These are phyloP conservation scores for Parascotia fuliginaria DNA, from an alignment of 2,888 invertebrate species.

Conservation along the genomic window DNA sequence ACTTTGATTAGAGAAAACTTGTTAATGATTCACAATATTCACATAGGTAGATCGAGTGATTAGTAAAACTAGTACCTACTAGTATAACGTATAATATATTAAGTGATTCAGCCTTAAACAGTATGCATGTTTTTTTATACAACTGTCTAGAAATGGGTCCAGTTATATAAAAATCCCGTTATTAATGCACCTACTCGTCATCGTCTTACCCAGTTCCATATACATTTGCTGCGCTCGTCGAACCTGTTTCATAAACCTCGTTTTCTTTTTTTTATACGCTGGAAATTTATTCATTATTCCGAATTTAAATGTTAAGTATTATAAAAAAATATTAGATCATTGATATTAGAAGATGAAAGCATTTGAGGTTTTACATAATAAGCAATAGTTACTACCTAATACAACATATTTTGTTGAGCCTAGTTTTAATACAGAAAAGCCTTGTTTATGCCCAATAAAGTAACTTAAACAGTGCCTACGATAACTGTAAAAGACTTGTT, in stretches of 20 bases:
- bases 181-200: constrained; percentile 10
- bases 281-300: neutral
- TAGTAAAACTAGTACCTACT: neutral
- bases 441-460: too few relatives aligned
- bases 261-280: neutral
- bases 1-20: too few relatives aligned
- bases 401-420: too few relatives aligned
- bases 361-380: neutral
- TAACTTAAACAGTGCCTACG: too few relatives aligned
- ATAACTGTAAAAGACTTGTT: too few relatives aligned
- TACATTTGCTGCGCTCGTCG: constrained; percentile 1
- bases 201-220: constrained; percentile 3
- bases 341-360: neutral
- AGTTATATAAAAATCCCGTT: constrained; percentile 26
- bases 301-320: neutral
- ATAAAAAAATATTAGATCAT: neutral
- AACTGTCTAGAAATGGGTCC: constrained; percentile 9
- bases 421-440: too few relatives aligned
- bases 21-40: too few relatives aligned
- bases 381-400: too few relatives aligned
- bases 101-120: neutral
- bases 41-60: too few relatives aligned
- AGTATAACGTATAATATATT: neutral
- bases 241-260: neutral
- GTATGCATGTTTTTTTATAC: too few relatives aligned